phyloP scores from a whole-genome alignment of 1,140 invertebrate species.

The Saccostrea echinata region DNA sequence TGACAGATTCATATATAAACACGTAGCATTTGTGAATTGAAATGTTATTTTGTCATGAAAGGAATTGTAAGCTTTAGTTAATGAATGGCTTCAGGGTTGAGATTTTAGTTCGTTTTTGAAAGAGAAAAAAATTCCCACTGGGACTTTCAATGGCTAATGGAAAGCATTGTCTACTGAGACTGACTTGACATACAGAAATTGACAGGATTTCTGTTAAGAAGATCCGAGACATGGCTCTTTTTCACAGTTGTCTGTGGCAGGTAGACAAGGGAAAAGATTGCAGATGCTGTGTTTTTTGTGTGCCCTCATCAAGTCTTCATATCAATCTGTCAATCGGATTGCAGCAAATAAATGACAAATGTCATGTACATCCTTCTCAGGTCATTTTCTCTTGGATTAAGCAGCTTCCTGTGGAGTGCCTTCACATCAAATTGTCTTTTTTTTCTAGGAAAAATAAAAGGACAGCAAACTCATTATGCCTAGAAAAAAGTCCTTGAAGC shows the following conservation, averaged over 20 bases:
- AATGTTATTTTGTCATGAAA: slow-evolving; percentile 14
- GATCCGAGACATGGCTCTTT: slow-evolving; percentile 53
- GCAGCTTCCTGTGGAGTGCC: slow-evolving; percentile 36
- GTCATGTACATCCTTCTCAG: slow-evolving; percentile 59
- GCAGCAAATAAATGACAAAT: slow-evolving; percentile 51
- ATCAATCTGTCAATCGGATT: slow-evolving; percentile 35
- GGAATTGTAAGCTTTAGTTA: slow-evolving; percentile 19
- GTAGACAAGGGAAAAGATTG: slow-evolving; percentile 46
- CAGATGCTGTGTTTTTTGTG: slow-evolving; percentile 39
- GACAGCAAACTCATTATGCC: not conserved
- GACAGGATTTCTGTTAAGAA: slow-evolving; percentile 53
- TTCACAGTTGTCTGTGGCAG: slow-evolving; percentile 59
- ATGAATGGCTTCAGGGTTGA: slow-evolving; percentile 14
- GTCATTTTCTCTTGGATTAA: slow-evolving; percentile 54
- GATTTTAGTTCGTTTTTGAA: slow-evolving; percentile 43
- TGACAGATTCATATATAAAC: slow-evolving; percentile 1
- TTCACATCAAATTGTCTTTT: slow-evolving; percentile 36
- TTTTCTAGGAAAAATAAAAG: not conserved
- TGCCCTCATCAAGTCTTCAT: slow-evolving; percentile 46
- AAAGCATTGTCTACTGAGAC: slow-evolving; percentile 15
- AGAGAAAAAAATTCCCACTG: slow-evolving; percentile 46
- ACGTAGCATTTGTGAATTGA: not conserved
- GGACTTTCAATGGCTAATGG: slow-evolving; percentile 28
- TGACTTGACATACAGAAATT: slow-evolving; percentile 54
- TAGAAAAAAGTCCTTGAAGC: not conserved